Evolutionary conservation across 2,888 invertebrate species (phyloP).

Genomic region (Norana najaformis): DNA sequence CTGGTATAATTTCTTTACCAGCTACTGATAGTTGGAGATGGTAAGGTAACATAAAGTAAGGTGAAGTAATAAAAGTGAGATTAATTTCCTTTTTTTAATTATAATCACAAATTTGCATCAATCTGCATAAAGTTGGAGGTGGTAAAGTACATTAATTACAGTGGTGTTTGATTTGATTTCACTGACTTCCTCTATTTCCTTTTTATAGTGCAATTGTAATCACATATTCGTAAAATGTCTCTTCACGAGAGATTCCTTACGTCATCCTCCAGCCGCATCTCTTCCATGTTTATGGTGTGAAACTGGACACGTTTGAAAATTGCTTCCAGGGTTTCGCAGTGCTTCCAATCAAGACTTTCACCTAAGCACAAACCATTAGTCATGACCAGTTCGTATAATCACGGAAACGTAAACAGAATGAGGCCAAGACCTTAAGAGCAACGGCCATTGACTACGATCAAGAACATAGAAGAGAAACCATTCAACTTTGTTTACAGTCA

Average conservation of each 20-base stretch:
- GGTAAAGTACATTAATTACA: too few relatives aligned
- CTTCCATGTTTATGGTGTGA: slow-evolving; percentile 72
- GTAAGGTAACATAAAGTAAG: too few relatives aligned
- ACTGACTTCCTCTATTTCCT: too few relatives aligned
- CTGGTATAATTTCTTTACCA: background rate
- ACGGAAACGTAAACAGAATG: background rate
- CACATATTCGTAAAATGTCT: too few relatives aligned
- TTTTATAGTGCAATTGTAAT: too few relatives aligned
- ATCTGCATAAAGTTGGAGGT: too few relatives aligned
- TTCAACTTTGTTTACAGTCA: background rate
- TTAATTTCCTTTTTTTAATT: too few relatives aligned
- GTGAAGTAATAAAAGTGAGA: too few relatives aligned
- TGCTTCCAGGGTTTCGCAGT: slow-evolving; percentile 81
- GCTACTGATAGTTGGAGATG: background rate
- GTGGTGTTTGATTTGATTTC: too few relatives aligned
- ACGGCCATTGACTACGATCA: background rate
- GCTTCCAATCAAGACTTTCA: slow-evolving; percentile 70
- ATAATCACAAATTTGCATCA: too few relatives aligned
- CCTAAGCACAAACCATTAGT: slow-evolving; percentile 65
- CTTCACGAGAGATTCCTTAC: slow-evolving; percentile 60
- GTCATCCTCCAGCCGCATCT: slow-evolving; percentile 74
- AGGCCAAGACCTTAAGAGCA: too few relatives aligned
- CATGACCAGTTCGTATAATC: background rate
- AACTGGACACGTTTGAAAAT: slow-evolving; percentile 79
- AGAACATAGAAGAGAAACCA: background rate